Evolutionary conservation across 2,113 vertebrate genomes (phyloP).

Genomic region (Microtus oregoni): DNA sequence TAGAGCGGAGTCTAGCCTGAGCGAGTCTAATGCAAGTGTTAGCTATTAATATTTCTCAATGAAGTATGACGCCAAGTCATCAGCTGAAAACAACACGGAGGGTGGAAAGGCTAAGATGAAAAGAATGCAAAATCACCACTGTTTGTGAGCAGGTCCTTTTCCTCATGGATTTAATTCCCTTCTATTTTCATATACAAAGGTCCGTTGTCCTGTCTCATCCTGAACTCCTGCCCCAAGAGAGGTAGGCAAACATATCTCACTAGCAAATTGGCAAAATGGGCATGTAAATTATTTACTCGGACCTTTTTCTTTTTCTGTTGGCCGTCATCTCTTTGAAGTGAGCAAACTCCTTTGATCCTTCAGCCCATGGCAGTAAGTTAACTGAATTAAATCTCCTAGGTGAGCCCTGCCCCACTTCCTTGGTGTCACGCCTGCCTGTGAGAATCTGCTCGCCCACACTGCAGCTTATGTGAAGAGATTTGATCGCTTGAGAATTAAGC

Average conservation of each 20-base stretch:
- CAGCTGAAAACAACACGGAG: constrained; percentile 42
- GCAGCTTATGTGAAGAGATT: not conserved
- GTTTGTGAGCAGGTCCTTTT: not conserved
- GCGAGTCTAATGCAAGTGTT: constrained; percentile 26
- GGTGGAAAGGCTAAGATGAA: not conserved
- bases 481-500: not conserved
- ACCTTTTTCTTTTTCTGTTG: not conserved
- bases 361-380: not conserved
- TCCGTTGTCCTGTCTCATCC: not conserved
- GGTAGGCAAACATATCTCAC: not conserved
- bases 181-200: not conserved
- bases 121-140: not conserved
- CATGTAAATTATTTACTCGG: not conserved
- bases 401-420: not conserved
- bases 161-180: not conserved
- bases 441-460: not conserved
- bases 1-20: not conserved
- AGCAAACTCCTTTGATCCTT: not conserved
- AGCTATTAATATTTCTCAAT: constrained; percentile 66
- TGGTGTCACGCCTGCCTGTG: not conserved
- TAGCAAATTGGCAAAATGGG: not conserved
- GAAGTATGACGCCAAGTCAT: constrained; percentile 66
- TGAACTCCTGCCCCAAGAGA: not conserved
- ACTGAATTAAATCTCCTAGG: not conserved
- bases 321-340: not conserved